A percentile compares a stretch with the other conserved stretches of the same genome.
Conservation (phyloP, 1,140 invertebrate species). For the Phymorhynchus buccinoides region DNA sequence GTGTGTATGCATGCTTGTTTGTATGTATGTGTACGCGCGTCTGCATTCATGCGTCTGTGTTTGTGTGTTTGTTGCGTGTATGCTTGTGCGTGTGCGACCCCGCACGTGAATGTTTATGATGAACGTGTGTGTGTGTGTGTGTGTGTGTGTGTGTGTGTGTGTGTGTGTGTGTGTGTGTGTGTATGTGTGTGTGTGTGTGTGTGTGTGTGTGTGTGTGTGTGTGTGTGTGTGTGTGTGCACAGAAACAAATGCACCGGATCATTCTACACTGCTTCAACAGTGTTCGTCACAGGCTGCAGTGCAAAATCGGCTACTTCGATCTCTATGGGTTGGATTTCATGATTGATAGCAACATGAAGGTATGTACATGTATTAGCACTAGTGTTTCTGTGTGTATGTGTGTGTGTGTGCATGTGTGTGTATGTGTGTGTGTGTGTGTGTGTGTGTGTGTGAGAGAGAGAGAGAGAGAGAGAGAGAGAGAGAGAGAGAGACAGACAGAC, state of each 20-base stretch:
- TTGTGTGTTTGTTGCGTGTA: too few species aligned
- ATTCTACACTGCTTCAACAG: conserved; percentile 72
- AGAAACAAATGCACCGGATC: conserved; percentile 73
- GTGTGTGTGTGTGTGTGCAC: conserved; percentile 26
- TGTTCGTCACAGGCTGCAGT: conserved; percentile 71
- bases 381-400: background rate
- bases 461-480: too few species aligned
- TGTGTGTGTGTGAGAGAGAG: too few species aligned
- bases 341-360: conserved; percentile 72
- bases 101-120: too few species aligned
- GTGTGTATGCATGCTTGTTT: too few species aligned
- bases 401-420: background rate
- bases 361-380: conserved; percentile 32
- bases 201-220: conserved; percentile 14
- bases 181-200: background rate
- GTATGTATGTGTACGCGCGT: too few species aligned
- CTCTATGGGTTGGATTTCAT: conserved; percentile 74
- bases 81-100: too few species aligned
- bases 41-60: too few species aligned
- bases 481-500: too few species aligned
- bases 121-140: background rate
- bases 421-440: background rate
- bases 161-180: background rate
- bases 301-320: conserved; percentile 71
- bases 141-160: background rate